A percentile compares a stretch with the other conserved stretches of the same genome.
These are phyloP conservation scores for Zele albiditarsus DNA, from an alignment of 2,888 invertebrate genomes.

Conservation along the genomic window DNA sequence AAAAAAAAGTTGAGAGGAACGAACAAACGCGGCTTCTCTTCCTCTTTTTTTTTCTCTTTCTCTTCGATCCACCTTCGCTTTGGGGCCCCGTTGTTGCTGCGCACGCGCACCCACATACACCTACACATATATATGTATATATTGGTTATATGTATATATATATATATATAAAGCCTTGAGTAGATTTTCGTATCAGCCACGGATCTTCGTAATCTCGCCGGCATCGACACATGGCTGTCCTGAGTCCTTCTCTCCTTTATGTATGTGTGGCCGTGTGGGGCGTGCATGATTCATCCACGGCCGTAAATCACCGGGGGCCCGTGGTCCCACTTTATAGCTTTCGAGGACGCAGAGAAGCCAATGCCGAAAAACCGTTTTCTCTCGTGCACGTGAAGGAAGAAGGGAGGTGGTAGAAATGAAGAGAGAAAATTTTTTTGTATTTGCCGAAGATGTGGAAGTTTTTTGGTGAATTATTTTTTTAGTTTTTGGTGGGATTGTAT, in stretches of 20 bases:
- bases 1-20: conserved; percentile 10
- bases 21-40: conserved; percentile 15
- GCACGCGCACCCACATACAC: conserved; percentile 64
- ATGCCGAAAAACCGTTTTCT: conserved; percentile 46
- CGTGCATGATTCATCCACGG: conserved; percentile 66
- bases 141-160: conserved; percentile 1
- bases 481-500: too few relatives aligned
- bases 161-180: conserved; percentile 26
- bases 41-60: background rate
- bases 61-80: conserved; percentile 41
- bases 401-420: too few relatives aligned
- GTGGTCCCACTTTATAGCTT: conserved; percentile 50
- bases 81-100: conserved; percentile 42
- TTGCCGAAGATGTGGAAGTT: too few relatives aligned
- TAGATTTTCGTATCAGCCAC: conserved; percentile 60
- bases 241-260: conserved; percentile 52
- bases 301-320: conserved; percentile 51
- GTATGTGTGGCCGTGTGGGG: conserved; percentile 31
- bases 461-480: too few relatives aligned
- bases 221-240: conserved; percentile 66
- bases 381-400: background rate
- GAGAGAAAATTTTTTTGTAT: too few relatives aligned
- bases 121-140: conserved; percentile 50
- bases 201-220: conserved; percentile 66
- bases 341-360: conserved; percentile 37